Evolutionary conservation across 2,888 invertebrate genomes (phyloP), one percentile per base, ranked within the genome.

Genomic region (Melinopterus prodromus): DNA sequence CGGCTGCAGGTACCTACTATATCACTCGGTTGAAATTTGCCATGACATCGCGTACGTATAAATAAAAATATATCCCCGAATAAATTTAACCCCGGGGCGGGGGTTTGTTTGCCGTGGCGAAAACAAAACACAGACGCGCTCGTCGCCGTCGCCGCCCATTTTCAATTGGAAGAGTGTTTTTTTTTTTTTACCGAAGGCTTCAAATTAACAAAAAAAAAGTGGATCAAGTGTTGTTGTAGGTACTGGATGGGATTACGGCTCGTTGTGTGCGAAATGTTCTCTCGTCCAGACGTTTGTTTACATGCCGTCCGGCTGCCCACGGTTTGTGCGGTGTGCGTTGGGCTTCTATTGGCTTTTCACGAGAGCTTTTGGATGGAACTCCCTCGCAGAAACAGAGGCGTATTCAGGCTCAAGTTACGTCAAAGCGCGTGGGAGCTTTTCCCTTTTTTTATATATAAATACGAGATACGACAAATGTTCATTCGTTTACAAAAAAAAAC

Each of bases 261-360:
- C 53, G 53, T 53, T 53, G 53, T 53, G 53, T 53, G 53, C 53
- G 53, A 53, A 12, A 9, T 12, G 53, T 53, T 9, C 9, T 53
- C 53, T n/a, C 69, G 53, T 53, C 12, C 53, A 7, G 53, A 53
- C 53, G 53, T 12, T 53, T 53, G 53, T 53, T 53, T 53, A 53
- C 53, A 53, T 53, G 12, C 53, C 53, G 9, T 53, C 53, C 53
- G 2, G 12, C 9, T 53, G 9, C 53, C 53, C 7, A 35, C 78
- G 78, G 69, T 75, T 74, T 38, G 15, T 69, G 69, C 84, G 84
- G 87, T 87, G 88, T 88, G 84, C 86, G 84, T 83, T 86, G 83
- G 86, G 86, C 87, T 88, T 87, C 87, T 87, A 87, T 88, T 86
- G 88, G 88, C 87, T 87, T 88, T 86, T 83, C 85, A 83, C 83